phyloP scores from a whole-genome alignment of 2,797 vertebrate species.

The Sebastolobus altivelis region DNA sequence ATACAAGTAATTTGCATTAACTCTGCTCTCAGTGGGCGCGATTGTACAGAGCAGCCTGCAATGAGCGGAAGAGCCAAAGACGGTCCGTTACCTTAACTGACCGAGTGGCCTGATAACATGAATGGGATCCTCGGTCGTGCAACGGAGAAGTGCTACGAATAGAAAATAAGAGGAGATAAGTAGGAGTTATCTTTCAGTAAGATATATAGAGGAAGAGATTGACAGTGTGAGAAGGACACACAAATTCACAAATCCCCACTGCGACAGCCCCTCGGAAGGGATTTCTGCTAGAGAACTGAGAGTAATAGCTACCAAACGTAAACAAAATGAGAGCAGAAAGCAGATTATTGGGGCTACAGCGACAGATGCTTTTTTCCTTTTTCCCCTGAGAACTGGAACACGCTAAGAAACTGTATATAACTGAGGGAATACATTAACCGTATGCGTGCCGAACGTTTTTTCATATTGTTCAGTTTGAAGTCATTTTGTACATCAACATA shows the following conservation, averaged over 20 bases:
- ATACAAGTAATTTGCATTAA: background rate
- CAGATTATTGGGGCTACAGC: slow-evolving; percentile 35
- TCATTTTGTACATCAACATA: background rate
- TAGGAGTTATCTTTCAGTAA: slow-evolving; percentile 1
- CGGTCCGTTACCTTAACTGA: background rate
- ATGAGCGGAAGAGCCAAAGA: background rate
- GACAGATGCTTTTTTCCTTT: slow-evolving; percentile 28
- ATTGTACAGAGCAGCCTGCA: background rate
- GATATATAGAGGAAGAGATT: slow-evolving; percentile 26
- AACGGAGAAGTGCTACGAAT: slow-evolving; percentile 1
- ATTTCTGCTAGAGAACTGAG: slow-evolving; percentile 44
- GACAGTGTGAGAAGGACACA: slow-evolving; percentile 45
- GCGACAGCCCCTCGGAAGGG: slow-evolving; percentile 21
- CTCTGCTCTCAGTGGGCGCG: background rate
- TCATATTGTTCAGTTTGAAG: slow-evolving; percentile 1
- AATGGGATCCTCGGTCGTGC: background rate
- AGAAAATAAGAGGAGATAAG: slow-evolving; percentile 7
- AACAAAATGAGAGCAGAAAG: slow-evolving; percentile 40
- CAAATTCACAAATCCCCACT: slow-evolving; percentile 44
- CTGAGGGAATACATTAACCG: background rate
- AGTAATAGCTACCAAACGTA: slow-evolving; percentile 47
- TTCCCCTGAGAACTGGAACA: background rate
- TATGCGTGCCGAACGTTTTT: background rate
- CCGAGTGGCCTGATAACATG: background rate
- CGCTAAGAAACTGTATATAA: background rate